phyloP scores from a whole-genome alignment of 1,140 invertebrate genomes.

The Vanessa atalanta region DNA sequence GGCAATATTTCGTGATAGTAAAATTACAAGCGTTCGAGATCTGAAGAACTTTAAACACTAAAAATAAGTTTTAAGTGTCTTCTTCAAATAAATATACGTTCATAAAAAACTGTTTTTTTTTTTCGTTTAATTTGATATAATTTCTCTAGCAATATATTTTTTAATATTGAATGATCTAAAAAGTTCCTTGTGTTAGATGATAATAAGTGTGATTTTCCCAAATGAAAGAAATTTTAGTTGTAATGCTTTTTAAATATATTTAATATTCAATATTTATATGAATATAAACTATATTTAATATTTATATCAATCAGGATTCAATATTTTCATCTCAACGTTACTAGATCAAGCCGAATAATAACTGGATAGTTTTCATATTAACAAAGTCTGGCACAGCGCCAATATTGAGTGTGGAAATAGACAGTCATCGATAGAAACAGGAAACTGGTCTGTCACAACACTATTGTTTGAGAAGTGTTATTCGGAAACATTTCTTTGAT shows the following conservation, averaged over 20 bases:
- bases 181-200: too few relatives aligned
- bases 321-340: neutral
- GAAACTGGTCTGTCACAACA: conserved; percentile 53
- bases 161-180: too few relatives aligned
- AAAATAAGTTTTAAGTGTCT: neutral
- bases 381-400: conserved; percentile 37
- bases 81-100: neutral
- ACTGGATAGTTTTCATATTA: conserved; percentile 1
- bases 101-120: neutral
- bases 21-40: conserved; percentile 11
- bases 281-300: neutral
- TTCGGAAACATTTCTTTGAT: conserved; percentile 1
- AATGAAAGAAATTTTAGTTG: too few relatives aligned
- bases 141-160: too few relatives aligned
- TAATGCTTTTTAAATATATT: too few relatives aligned
- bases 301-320: neutral
- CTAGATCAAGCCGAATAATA: conserved; percentile 3
- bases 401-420: conserved; percentile 41
- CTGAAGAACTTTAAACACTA: neutral
- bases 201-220: too few relatives aligned
- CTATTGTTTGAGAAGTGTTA: conserved; percentile 54
- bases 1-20: conserved; percentile 6
- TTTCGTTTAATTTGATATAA: neutral
- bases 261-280: too few relatives aligned
- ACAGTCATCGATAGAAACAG: conserved; percentile 58